Base-by-base conservation (phyloP, 2,113 vertebrate genomes). In the Sakesphorus luctuosus region DNA sequence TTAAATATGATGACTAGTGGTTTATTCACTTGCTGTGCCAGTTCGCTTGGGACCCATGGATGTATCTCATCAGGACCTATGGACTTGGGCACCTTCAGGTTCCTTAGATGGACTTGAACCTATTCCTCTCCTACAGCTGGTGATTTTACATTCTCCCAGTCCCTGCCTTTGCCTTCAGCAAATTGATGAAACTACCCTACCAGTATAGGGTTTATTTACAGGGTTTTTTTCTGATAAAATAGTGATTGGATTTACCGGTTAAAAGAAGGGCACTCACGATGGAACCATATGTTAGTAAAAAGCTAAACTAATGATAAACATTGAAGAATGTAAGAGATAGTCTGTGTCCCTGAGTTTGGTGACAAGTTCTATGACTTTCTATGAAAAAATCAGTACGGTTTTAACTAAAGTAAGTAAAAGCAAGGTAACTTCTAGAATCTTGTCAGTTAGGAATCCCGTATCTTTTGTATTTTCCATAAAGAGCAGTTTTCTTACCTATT, bases 71-170 rank as follows among this genome's bases (percentile, higher is more conserved):
- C 28, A 1, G 0, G 9, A 62, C 52, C 7, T 23, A 38, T 46
- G 38, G 23, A 62, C 28, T 19, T 62, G n/a, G 24, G 33, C 77
- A 20, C 19, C 10, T 62, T 47, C 40, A 17, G 12, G 40, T 71
- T 78, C 24, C n/a, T 47, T 19, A 40, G 66, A 55, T 24, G 23
- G 47, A 62, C 38, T 62, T 71, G 66, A 25, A 29, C 29, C 24
- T 63, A 16, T 8, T 71, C 7, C 28, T 71, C 8, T 53, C n/a
- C 18, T 78, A 47, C 14, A 46, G 10, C 0, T 0, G 2, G 6
- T 38, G 12, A 4, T 62, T 55, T 16, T 71, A 1, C n/a, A 25
- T 55, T 71, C 28, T 63, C 18, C 10, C 36, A 35, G 19, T 79
- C n/a, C 62, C 65, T 71, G 19, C 6, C 23, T 62, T 78, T 53